Evolutionary conservation across 2,888 invertebrate species (phyloP), one percentile per base, ranked within the genome.

Genomic region (Psylliodes chrysocephalus): DNA sequence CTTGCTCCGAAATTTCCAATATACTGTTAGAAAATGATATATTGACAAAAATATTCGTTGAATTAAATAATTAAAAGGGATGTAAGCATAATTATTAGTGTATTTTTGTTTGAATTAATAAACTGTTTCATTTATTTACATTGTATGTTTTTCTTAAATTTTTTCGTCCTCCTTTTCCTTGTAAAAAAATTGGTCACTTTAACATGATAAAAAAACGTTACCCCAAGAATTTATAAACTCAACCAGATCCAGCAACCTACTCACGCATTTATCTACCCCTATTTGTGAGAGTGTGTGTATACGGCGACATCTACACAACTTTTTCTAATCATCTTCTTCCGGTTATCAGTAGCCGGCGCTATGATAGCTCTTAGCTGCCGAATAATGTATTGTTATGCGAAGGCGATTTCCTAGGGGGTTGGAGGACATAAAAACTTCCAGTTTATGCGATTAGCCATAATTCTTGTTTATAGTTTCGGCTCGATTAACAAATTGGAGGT

Each of bases 311-410:
- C 74, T 76, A 75, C 73, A 77, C 78, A 76, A 78, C 76, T 77
- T 75, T 71, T 77, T 75, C 75, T 78, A 78, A 79, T 79, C 78
- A 79, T 79, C 76, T 73, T 75, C 71, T 77, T 76, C 71, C 73
- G 73, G 77, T 76, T 78, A 78, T 78, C 77, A 73, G 68, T 71
- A 64, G 15, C 22, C 60, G 18, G 22, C 35, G 67, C 70, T 68
- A 71, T 73, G 69, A 71, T 72, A 67, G 71, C 68, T 71, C 15
- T 51, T 72, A 70, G 69, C 65, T 64, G 52, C 62, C 63, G 60
- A 62, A 62, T 66, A 69, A 68, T 64, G 62, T 68, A 68, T 68
- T 61, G 68, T 55, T 63, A 46, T 60, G 25, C 40, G 55, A 46
- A 53, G 63, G 55, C 64, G 62, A 67, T 67, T 49, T 67, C 63